phyloP scores from a whole-genome alignment of 2,113 vertebrate species.

The Trochalopteron elliotii region DNA sequence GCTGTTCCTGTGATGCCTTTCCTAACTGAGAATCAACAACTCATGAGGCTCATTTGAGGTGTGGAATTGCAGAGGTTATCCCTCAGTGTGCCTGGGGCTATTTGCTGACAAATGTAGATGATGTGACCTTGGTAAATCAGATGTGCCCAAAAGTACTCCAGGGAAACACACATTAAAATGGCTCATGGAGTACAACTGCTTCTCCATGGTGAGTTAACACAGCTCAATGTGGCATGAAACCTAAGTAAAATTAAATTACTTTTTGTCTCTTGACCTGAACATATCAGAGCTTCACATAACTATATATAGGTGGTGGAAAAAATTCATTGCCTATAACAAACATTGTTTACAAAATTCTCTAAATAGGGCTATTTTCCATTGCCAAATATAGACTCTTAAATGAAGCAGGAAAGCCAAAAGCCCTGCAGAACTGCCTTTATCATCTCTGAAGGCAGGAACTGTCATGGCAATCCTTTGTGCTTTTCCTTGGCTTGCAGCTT shows the following conservation, averaged over 20 bases:
- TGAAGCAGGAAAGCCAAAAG: background rate
- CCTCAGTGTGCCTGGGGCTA: background rate
- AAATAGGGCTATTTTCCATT: slow-evolving; percentile 23
- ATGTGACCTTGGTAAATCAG: background rate
- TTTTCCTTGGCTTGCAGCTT: background rate
- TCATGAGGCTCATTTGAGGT: background rate
- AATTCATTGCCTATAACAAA: background rate
- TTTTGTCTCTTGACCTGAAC: background rate
- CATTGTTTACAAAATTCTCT: slow-evolving; percentile 16
- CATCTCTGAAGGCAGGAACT: background rate
- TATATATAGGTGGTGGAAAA: slow-evolving; percentile 17
- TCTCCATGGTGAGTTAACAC: background rate
- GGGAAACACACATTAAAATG: background rate
- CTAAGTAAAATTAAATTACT: background rate
- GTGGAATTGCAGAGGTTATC: background rate
- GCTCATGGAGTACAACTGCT: background rate
- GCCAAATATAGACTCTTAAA: background rate
- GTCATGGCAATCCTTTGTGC: background rate
- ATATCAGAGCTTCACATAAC: background rate
- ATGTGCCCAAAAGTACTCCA: background rate
- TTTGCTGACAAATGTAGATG: background rate
- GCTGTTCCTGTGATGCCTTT: background rate
- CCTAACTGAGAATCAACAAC: background rate
- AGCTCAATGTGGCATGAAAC: background rate
- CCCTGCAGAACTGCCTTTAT: background rate